Base-by-base conservation (phyloP, 2,888 invertebrate genomes). In the Sphaeridia pumilis region DNA sequence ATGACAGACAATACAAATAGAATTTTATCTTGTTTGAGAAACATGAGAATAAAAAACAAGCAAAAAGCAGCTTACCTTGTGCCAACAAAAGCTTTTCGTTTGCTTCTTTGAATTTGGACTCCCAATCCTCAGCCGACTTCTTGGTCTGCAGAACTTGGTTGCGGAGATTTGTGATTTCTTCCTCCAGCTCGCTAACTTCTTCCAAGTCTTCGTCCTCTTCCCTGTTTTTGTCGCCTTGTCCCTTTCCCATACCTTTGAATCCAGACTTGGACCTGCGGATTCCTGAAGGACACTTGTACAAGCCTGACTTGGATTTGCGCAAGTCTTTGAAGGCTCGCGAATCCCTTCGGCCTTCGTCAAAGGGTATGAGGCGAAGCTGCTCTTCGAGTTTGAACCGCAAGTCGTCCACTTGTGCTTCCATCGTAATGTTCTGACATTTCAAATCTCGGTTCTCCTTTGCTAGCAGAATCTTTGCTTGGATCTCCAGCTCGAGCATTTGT, bases 401-500 rank as follows among this genome's bases (percentile, higher is more conserved):
- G 10, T 58, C 59, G 38, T 61, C 58, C 10, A 59, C 58, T 26
- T 63, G 59, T 7, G 63, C 62, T 41, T 61, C 63, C 57, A 63
- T 57, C 14, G 61, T 59, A 14, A 65, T 65, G 28, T 64, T 61
- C 46, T 65, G 65, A 56, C 63, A 64, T 53, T 66, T 74, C 46
- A 89, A 76, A 66, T 87, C 80, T 70, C 87, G 87, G 68, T 87
- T 89, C 71, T 90, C 89, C 67, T 87, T 71, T 65, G 84, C 84
- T 67, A 87, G 78, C 1, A 83, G 84, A 70, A 87, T 87, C 67
- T 87, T 88, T 67, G 87, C 87, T 67, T 84, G 77, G 64, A 89
- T 73, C 72, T 90, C 90, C 54, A 87, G 76, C 14, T 88, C 88
- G 57, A 90, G 73, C 76, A 90, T 81, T 73, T 90, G 89, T 71